Percentiles rank a stretch among this genome's conserved stretches.
These are phyloP conservation scores for Lacanobia wlatinum DNA, from an alignment of 2,888 invertebrate genomes.

Conservation along the genomic window DNA sequence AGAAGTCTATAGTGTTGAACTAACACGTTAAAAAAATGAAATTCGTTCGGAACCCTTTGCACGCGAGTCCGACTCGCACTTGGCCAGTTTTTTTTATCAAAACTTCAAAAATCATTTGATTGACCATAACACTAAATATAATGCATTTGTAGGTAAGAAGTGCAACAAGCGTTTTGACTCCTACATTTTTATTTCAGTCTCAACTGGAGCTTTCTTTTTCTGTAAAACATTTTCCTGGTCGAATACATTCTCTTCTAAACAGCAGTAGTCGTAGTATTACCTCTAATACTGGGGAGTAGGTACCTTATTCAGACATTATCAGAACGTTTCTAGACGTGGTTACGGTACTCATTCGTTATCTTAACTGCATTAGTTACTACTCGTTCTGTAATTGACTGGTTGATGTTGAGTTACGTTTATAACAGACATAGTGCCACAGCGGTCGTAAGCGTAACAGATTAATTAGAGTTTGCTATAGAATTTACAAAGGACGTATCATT, in stretches of 20 bases:
- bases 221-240: not conserved
- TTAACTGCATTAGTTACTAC: conserved; percentile 37
- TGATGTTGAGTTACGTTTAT: conserved; percentile 15
- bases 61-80: too few species aligned
- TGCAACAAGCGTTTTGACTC: not conserved
- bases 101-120: too few species aligned
- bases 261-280: not conserved
- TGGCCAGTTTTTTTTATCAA: too few species aligned
- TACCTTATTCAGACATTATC: conserved; percentile 1
- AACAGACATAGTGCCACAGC: not conserved
- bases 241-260: not conserved
- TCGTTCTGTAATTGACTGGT: conserved; percentile 18
- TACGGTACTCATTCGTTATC: conserved; percentile 33
- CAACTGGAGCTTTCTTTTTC: not conserved
- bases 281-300: conserved; percentile 1
- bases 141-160: not conserved
- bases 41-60: too few species aligned
- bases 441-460: not conserved
- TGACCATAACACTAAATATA: not conserved
- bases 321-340: conserved; percentile 16
- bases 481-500: too few species aligned
- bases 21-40: too few species aligned
- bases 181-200: not conserved
- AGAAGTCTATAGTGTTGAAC: too few species aligned
- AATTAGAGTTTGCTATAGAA: not conserved